Conservation (phyloP, 2,797 vertebrate species). For the Clangula hyemalis region DNA sequence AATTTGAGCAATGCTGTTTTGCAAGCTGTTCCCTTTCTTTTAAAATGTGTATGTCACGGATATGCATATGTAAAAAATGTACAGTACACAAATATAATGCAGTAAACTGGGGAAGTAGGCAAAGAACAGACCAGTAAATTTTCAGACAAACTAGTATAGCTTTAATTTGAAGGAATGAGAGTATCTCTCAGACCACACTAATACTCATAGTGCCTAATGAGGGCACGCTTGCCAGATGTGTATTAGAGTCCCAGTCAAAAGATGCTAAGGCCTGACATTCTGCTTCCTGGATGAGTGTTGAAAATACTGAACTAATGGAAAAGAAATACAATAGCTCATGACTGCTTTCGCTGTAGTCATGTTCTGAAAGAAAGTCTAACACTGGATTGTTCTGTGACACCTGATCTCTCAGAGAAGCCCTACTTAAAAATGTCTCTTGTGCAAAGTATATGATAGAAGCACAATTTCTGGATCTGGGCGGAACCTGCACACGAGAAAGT, state of each 20-base stretch:
- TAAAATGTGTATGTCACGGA: background rate
- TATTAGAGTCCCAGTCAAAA: background rate
- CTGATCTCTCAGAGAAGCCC: background rate
- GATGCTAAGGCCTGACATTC: background rate
- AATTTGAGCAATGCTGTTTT: background rate
- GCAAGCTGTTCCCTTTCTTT: background rate
- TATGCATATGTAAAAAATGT: background rate
- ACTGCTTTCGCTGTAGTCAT: background rate
- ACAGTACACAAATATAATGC: background rate
- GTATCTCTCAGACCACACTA: background rate
- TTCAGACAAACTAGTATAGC: background rate
- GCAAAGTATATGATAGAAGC: background rate
- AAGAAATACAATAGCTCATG: rapidly evolving
- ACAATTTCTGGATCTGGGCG: background rate
- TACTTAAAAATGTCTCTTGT: background rate
- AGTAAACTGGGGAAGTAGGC: rapidly evolving
- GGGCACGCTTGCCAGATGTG: background rate
- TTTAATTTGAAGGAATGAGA: background rate
- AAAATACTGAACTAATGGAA: background rate
- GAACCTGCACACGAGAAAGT: background rate
- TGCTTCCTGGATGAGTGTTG: background rate
- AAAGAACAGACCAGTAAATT: background rate
- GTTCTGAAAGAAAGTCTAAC: background rate
- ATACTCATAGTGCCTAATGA: background rate
- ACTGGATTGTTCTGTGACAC: background rate